Evolutionary conservation across 2,888 invertebrate species (phyloP).

Genomic region (Rotaria sp.): DNA sequence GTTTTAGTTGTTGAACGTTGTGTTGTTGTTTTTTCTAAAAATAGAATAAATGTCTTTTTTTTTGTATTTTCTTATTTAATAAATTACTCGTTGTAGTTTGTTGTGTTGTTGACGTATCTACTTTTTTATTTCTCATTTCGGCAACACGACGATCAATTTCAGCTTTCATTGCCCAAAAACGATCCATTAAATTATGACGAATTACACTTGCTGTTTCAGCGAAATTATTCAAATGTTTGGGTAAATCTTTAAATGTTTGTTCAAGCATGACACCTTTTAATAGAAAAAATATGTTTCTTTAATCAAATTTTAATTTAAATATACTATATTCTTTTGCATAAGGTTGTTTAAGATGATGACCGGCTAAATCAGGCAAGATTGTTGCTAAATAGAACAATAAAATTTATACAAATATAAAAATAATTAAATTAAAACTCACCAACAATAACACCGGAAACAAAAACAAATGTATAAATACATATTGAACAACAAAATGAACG

Average conservation of each 20-base stretch:
- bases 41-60: neutral
- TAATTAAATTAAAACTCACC: neutral
- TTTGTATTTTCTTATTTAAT: neutral
- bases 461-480: neutral
- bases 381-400: neutral
- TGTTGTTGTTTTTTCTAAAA: neutral
- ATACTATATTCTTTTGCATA: constrained; percentile 20
- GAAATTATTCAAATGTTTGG: neutral
- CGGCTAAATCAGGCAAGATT: constrained; percentile 14
- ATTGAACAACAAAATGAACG: neutral
- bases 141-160: neutral
- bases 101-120: neutral
- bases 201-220: neutral
- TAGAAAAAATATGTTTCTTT: neutral
- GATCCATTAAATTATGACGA: neutral
- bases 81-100: neutral
- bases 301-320: neutral
- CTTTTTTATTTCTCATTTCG: neutral
- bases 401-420: neutral
- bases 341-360: neutral
- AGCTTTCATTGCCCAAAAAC: neutral
- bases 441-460: constrained; percentile 18
- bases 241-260: neutral
- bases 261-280: neutral
- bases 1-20: neutral